Base-by-base conservation (phyloP, 2,113 vertebrate genomes). In the Saccopteryx leptura region DNA sequence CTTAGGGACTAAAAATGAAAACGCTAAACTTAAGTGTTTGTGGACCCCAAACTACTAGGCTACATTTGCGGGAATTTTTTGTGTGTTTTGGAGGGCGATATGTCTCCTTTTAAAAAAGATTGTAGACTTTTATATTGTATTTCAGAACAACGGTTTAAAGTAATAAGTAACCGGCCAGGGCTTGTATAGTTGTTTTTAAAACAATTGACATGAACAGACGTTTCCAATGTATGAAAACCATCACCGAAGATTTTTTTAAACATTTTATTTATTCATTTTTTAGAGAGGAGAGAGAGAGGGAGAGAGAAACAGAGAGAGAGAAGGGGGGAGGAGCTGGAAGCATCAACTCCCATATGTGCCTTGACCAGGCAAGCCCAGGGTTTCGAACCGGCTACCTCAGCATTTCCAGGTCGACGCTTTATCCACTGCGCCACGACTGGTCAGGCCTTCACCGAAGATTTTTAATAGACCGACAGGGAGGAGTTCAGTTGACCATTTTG, bases 1-100 rank as follows among this genome's bases (percentile, higher is more conserved):
- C 12, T 3, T 9, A 31, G 65, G 54, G 58, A 80, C 63, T 66
- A n/a, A 91, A 79, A 95, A 54, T 54, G 66, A 93, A 96, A 90
- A 46, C 7, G 7, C 39, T 81, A 2, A 21, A 69, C 65, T 71
- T 54, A 66, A 46, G 54, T 65, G 56, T 88, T 79, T 71, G 56
- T 88, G 82, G 8, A 18, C 46, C 23, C 31, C 33, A 39, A 26
- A 60, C 46, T 33, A 48, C 19, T 66, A 81, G 52, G 39, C 33
- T 52, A 18, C 48, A 7, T 60, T 60, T 56, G 23, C 28, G 9
- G 39, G 39, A 3, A 3, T 39, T 39, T n/a, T 86, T 80, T 33
- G 14, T 18, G 71, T 21, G 65, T 72, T 39, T 26, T 14, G 23
- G 24, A 9, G 7, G 24, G 4, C 21, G 19, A 2, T 31, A 24